Percentiles rank a stretch among this genome's conserved stretches.
Evolutionary conservation across 2,113 vertebrate genomes (phyloP).

Genomic region (Anguilla rostrata): DNA sequence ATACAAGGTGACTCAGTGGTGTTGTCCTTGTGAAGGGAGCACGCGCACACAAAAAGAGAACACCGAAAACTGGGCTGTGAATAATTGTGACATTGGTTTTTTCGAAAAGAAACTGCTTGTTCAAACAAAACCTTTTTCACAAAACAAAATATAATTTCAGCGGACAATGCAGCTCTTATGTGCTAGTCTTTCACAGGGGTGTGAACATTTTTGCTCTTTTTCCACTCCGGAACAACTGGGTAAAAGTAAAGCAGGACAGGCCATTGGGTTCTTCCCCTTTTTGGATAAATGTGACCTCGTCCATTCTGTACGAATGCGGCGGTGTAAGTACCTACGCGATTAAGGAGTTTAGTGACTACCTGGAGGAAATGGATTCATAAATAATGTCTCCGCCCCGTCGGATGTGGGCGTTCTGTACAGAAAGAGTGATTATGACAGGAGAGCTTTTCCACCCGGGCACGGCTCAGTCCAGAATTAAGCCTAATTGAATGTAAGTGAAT

Average conservation of each 20-base stretch:
- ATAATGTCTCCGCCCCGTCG: conserved; percentile 3
- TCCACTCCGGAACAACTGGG: conserved; percentile 14
- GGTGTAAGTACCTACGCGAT: neutral
- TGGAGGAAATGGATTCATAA: conserved; percentile 13
- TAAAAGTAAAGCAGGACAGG: neutral
- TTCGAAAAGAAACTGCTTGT: too few relatives aligned
- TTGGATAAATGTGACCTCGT: neutral
- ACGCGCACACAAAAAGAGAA: too few relatives aligned
- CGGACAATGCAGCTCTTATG: too few relatives aligned
- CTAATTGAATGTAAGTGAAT: conserved; percentile 33
- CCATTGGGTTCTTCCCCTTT: neutral
- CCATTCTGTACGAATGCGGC: neutral
- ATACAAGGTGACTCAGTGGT: too few relatives aligned
- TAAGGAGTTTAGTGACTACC: conserved; percentile 6
- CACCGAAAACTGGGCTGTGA: too few relatives aligned
- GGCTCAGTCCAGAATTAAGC: conserved; percentile 23
- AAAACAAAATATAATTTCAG: too few relatives aligned
- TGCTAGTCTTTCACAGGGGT: too few relatives aligned
- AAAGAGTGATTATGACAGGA: conserved; percentile 9
- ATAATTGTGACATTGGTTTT: too few relatives aligned
- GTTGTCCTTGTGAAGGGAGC: too few relatives aligned
- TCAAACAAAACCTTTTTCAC: too few relatives aligned
- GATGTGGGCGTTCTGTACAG: neutral
- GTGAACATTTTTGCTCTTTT: neutral
- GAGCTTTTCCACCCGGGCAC: conserved; percentile 6